Percentiles rank a stretch among this genome's conserved stretches.
These are phyloP conservation scores for Xenopus petersii DNA, from an alignment of 2,797 vertebrate genomes.

Conservation along the genomic window DNA sequence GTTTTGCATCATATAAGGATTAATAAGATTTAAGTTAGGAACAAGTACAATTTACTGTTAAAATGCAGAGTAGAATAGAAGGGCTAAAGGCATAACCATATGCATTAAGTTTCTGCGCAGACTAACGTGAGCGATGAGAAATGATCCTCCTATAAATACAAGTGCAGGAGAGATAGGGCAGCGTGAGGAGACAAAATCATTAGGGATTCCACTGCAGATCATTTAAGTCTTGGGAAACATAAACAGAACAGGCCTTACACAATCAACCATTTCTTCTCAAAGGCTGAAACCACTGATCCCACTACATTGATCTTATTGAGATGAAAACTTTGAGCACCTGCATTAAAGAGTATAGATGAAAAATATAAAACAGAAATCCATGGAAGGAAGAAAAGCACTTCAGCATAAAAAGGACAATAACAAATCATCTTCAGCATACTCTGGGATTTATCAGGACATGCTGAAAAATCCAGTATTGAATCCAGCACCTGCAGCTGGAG, in stretches of 20 bases:
- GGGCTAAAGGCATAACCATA: neutral
- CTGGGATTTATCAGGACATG: too few relatives aligned
- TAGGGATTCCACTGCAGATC: slow-evolving; percentile 8
- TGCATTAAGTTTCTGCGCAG: slow-evolving; percentile 9
- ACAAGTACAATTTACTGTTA: neutral
- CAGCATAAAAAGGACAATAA: too few relatives aligned
- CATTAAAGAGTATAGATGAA: too few relatives aligned
- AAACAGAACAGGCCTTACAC: slow-evolving; percentile 16
- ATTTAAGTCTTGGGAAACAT: slow-evolving; percentile 14
- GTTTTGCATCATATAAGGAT: too few relatives aligned
- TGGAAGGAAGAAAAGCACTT: too few relatives aligned
- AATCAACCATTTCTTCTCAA: neutral
- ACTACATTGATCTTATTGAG: too few relatives aligned
- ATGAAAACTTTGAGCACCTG: too few relatives aligned
- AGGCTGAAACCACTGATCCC: neutral
- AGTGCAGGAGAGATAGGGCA: slow-evolving; percentile 3
- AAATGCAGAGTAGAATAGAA: neutral
- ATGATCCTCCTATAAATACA: slow-evolving; percentile 25
- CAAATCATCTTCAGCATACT: too few relatives aligned
- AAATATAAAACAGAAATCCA: too few relatives aligned
- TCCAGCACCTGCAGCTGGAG: too few relatives aligned
- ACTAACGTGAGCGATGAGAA: slow-evolving; percentile 26
- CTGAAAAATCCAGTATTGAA: too few relatives aligned
- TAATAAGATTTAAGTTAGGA: too few relatives aligned
- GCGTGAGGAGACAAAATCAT: slow-evolving; percentile 20